These are phyloP conservation scores for Thumatha senex DNA, from an alignment of 2,888 invertebrate species.

Conservation along the genomic window DNA sequence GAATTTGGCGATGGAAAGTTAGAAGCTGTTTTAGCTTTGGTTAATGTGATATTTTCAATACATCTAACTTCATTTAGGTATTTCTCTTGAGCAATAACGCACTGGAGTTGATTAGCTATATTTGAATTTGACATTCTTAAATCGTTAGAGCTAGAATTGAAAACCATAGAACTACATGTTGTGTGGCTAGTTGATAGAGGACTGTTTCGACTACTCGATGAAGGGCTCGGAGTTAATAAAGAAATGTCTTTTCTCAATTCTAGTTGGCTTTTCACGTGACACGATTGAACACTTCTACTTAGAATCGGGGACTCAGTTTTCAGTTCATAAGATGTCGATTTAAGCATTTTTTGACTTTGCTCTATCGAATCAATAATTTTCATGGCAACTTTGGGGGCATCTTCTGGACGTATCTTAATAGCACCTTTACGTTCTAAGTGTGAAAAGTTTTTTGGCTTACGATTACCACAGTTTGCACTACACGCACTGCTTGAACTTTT, in stretches of 20 bases:
- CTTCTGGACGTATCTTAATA: slow-evolving; percentile 76
- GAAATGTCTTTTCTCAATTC: slow-evolving; percentile 73
- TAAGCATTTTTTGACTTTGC: slow-evolving; percentile 78
- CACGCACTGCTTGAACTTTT: slow-evolving; percentile 70
- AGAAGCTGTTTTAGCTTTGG: slow-evolving; percentile 61
- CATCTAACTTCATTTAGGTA: slow-evolving; percentile 78
- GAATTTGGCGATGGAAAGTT: slow-evolving; percentile 66
- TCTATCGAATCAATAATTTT: slow-evolving; percentile 79
- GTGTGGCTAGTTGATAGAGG: slow-evolving; percentile 79
- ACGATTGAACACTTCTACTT: slow-evolving; percentile 58
- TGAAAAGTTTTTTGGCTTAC: slow-evolving; percentile 66
- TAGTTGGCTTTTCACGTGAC: slow-evolving; percentile 68
- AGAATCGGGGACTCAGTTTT: slow-evolving; percentile 74
- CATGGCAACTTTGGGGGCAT: slow-evolving; percentile 72
- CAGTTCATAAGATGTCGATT: slow-evolving; percentile 75
- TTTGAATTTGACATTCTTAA: slow-evolving; percentile 78
- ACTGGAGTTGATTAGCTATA: slow-evolving; percentile 76
- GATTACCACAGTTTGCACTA: slow-evolving; percentile 70
- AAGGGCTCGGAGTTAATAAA: slow-evolving; percentile 73
- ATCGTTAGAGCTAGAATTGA: slow-evolving; percentile 79
- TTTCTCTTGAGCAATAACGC: slow-evolving; percentile 81
- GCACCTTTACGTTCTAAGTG: slow-evolving; percentile 78
- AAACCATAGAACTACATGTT: slow-evolving; percentile 81
- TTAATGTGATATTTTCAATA: slow-evolving; percentile 75
- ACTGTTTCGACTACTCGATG: slow-evolving; percentile 78